A percentile compares a stretch with the other conserved stretches of the same genome.
These are phyloP conservation scores for Cheumatopsyche charites DNA, from an alignment of 1,140 invertebrate genomes.

Conservation along the genomic window DNA sequence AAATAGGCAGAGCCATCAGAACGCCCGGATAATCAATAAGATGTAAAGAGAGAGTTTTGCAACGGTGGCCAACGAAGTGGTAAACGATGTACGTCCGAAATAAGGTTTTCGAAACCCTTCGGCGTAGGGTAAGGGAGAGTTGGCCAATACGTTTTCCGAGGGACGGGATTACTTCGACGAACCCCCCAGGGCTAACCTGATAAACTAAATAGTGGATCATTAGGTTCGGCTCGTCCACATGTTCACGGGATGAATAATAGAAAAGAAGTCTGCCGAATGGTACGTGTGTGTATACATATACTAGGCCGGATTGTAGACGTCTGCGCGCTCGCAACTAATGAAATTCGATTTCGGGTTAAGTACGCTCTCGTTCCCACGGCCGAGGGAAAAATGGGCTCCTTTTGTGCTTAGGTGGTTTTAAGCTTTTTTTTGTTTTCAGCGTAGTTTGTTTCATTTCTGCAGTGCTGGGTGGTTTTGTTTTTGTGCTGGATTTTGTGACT, in stretches of 20 bases:
- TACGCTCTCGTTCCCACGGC: not conserved
- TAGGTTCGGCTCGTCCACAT: constrained; percentile 16
- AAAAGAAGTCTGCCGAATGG: not conserved
- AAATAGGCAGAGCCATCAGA: too few species aligned
- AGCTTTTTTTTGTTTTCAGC: not conserved
- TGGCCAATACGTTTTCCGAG: too few species aligned
- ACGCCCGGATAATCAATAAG: constrained; percentile 14
- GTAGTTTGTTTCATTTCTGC: not conserved
- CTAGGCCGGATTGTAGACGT: not conserved
- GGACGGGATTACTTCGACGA: not conserved
- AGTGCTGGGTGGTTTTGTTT: too few species aligned
- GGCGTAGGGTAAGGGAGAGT: too few species aligned
- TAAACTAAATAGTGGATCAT: constrained; percentile 37
- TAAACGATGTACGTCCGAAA: constrained; percentile 33
- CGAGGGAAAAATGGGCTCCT: too few species aligned
- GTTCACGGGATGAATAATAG: constrained; percentile 17
- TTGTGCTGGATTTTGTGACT: too few species aligned
- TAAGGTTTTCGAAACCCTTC: constrained; percentile 23
- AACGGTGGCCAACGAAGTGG: constrained; percentile 26
- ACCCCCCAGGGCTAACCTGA: constrained; percentile 17
- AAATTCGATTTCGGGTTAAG: constrained; percentile 7
- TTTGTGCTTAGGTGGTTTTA: too few species aligned
- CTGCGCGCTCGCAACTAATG: constrained; percentile 9
- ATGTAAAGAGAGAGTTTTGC: not conserved
- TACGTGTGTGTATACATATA: too few species aligned